Base-by-base conservation (phyloP, 2,797 vertebrate species). In the Tarsius wallacei region DNA sequence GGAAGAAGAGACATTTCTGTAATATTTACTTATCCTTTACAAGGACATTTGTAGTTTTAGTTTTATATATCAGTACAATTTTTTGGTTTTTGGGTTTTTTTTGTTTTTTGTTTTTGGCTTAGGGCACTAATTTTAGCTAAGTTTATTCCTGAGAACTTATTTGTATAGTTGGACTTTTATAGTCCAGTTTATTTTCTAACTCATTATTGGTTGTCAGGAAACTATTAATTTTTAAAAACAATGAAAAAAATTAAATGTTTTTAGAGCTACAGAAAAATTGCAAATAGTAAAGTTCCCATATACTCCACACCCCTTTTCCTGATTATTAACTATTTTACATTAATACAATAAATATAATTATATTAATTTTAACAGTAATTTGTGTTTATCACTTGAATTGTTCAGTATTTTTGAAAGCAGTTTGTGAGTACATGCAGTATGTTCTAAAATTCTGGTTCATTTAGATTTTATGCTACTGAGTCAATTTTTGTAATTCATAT, bases 201-300 rank as follows among this genome's bases (percentile, higher is more conserved):
- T 73, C 2, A n/a, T 36, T 76, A 74, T 36, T 89, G 76, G n/a
- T 66, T 92, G 80, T 70, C 15, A 66, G 49, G 12, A 93, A 55
- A 16, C 33, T 84, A 66, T 70, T 91, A 73, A 36, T 73, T 94
- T 95, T 87, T 53, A 8, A 85, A 88, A 85, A 55, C 15, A 64
- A 71, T 33, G 21, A 81, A 74, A 90, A 93, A 94, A 93, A 87
- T 49, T 80, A 70, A 93, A 22, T 57, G 77, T 14, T 95, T 95
- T 90, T 57, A 86, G 21, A 84, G 85, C 70, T 90, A 82, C 0
- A 33, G 64, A 88, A 86, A 92, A 81, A 87, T 49, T 87, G 7
- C 33, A 33, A 31, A 16, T 47, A 61, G 31, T 51, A 17, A 12
- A 22, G 2, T 82, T 55, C 59, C 26, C 16, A 5, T 68, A 15